Conservation (phyloP, 1,140 invertebrate genomes). For the Varroa destructor region DNA sequence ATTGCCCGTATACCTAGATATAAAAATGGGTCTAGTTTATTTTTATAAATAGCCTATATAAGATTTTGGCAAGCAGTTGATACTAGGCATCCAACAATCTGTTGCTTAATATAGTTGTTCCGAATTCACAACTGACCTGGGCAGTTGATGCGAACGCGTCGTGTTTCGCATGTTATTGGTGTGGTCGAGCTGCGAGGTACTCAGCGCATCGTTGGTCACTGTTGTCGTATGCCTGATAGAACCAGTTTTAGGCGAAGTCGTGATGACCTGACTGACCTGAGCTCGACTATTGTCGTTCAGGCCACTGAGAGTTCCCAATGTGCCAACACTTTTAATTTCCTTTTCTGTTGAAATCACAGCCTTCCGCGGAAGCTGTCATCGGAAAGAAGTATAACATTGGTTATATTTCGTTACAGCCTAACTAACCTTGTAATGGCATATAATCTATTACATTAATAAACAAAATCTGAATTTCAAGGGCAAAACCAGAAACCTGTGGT, state of each 20-base stretch:
- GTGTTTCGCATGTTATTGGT: conserved; percentile 21
- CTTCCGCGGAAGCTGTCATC: neutral
- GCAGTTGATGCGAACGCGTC: neutral
- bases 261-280: conserved; percentile 12
- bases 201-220: neutral
- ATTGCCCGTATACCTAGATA: conserved; percentile 14
- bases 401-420: too few species aligned
- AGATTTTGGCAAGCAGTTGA: too few species aligned
- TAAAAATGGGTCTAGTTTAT: too few species aligned
- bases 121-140: neutral
- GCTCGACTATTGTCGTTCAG: neutral
- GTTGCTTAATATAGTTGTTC: too few species aligned
- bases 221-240: conserved; percentile 17
- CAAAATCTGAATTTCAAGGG: too few species aligned
- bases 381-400: too few species aligned
- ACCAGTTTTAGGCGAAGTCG: conserved; percentile 17
- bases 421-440: too few species aligned
- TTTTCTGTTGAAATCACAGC: conserved; percentile 18
- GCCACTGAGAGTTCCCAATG: neutral
- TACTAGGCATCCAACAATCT: too few species aligned
- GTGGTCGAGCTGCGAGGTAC: neutral
- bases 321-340: neutral
- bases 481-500: neutral
- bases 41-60: too few species aligned
- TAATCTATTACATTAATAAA: too few species aligned